These are phyloP conservation scores for Pelochelys cantorii DNA, from an alignment of 2,797 vertebrate genomes.

Conservation along the genomic window DNA sequence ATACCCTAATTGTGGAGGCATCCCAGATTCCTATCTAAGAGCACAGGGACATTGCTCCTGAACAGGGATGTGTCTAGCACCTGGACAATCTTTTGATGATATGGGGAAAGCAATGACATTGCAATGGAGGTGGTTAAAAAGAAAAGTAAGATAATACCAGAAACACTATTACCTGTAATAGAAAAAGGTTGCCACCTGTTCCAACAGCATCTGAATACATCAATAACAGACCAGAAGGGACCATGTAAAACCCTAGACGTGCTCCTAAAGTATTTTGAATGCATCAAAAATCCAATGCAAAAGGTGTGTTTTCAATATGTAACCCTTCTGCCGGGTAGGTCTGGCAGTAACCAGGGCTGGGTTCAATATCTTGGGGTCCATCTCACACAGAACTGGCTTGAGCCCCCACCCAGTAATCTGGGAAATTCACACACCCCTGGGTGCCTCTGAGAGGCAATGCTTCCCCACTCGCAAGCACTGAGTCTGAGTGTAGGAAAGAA, in stretches of 20 bases:
- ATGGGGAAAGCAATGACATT: not conserved
- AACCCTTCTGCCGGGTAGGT: too few relatives aligned
- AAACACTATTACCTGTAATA: not conserved
- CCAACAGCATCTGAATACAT: fast-evolving
- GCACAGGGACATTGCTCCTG: not conserved
- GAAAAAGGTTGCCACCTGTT: not conserved
- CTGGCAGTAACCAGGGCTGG: too few relatives aligned
- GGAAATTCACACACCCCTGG: too few relatives aligned
- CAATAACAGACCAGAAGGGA: not conserved
- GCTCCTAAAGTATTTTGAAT: not conserved
- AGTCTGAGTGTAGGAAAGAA: too few relatives aligned
- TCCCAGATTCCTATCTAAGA: not conserved
- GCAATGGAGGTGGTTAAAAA: not conserved
- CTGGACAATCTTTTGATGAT: not conserved
- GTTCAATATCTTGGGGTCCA: too few relatives aligned
- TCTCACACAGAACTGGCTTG: too few relatives aligned
- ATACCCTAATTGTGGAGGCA: too few relatives aligned
- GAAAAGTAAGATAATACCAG: not conserved
- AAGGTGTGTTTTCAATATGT: not conserved
- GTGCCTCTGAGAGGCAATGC: too few relatives aligned
- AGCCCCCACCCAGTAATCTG: too few relatives aligned
- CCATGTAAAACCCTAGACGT: not conserved
- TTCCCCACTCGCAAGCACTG: too few relatives aligned
- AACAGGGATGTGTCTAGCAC: not conserved
- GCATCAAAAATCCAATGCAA: not conserved